phyloP scores from a whole-genome alignment of 2,888 invertebrate species.

The Perdita meconis region DNA sequence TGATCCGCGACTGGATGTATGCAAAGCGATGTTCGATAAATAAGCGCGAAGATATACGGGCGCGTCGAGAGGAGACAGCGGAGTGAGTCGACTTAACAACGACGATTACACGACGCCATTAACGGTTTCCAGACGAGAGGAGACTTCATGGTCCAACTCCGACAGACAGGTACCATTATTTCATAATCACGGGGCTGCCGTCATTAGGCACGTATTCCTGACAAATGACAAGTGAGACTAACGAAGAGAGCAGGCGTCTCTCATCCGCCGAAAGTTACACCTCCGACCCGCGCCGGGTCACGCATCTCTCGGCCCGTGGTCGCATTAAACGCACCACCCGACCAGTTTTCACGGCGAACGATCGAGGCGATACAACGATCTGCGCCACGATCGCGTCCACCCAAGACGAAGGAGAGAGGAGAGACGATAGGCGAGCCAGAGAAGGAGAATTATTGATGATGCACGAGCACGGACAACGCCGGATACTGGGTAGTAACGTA shows the following conservation, averaged over 20 bases:
- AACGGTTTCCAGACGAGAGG: constrained; percentile 47
- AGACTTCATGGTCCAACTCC: constrained; percentile 20
- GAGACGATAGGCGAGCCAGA: constrained; percentile 31
- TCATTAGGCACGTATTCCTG: constrained; percentile 78
- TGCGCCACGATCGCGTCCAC: constrained; percentile 39
- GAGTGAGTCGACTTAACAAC: constrained; percentile 63
- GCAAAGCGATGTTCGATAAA: constrained; percentile 9
- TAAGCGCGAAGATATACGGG: constrained; percentile 11
- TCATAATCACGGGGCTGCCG: constrained; percentile 76
- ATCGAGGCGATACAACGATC: constrained; percentile 10
- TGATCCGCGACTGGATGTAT: not conserved
- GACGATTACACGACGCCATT: constrained; percentile 73
- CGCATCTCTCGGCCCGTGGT: constrained; percentile 35
- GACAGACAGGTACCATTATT: constrained; percentile 74
- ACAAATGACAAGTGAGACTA: constrained; percentile 75
- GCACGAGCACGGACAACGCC: constrained; percentile 71
- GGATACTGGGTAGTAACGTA: constrained; percentile 71
- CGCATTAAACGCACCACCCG: constrained; percentile 47
- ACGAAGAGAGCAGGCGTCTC: constrained; percentile 53
- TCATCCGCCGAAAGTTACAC: constrained; percentile 52
- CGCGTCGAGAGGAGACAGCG: constrained; percentile 41
- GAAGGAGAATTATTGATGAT: constrained; percentile 74
- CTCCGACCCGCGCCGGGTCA: constrained; percentile 45
- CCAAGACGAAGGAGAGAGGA: not conserved
- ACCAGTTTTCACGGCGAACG: constrained; percentile 33